Evolutionary conservation across 2,797 vertebrate genomes (phyloP), one percentile per base, ranked within the genome.

Genomic region (Acanthiza pusilla): DNA sequence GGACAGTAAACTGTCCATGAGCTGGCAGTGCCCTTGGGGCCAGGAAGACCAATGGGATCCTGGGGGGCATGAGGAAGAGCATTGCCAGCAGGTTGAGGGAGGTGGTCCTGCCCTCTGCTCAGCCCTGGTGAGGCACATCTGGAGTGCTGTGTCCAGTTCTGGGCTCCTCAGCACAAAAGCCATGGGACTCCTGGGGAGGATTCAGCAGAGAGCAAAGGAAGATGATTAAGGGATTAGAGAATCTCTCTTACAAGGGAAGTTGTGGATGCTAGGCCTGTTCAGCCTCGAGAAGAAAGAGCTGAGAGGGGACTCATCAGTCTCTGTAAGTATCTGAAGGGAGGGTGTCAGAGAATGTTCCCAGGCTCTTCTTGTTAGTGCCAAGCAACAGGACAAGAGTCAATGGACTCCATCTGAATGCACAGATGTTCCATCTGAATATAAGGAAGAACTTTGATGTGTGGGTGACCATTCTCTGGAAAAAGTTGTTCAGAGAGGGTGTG

Each of bases 1-100:
- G 16, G 60, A 53, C 74, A 63, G 17, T 9, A 43, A 29, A 11
- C 30, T 63, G 32, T 18, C 23, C 48, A 7, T 36, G 48, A 54
- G 60, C 32, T 38, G 43, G 60, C 38, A 54, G 16, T 8, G 12
- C 16, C n/a, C 77, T 16, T 0, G 2, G 34, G 40, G 25, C 16
- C 14, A 4, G 20, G 20, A 57, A 17, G 29, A n/a, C 1, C 38
- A 70, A 0, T 0, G 38, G 17, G 0, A 3, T 22, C n/a, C 38
- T 45, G n/a, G 10, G 22, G 5, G 34, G 25, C 21, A 12, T 22
- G 1, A 14, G 55, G 55, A 23, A 15, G 16, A 50, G 11, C 51
- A 7, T 16, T 12, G 11, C 29, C 58, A 47, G 38, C n/a, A 40
- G 65, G 21, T 5, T 0, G 0, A 6, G 34, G 18, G 22, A 34